Conservation (phyloP, 2,113 vertebrate species). For the Phoenicopterus ruber region DNA sequence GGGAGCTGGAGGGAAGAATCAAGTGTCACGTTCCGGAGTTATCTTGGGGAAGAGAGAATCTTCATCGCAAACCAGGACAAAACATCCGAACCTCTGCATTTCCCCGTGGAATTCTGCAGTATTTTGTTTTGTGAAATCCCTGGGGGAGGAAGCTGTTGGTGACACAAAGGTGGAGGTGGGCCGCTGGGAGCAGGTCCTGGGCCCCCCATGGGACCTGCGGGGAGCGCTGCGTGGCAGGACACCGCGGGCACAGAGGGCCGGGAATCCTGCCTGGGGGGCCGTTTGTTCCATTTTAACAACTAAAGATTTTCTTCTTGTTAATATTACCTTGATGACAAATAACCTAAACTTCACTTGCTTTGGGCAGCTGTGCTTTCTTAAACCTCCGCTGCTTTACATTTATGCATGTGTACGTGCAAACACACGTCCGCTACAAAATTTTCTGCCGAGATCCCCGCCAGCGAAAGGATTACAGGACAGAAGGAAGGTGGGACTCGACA, state of each 20-base stretch:
- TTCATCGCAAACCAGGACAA: not conserved
- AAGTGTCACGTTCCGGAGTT: not conserved
- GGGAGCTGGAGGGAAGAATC: not conserved
- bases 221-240: not conserved
- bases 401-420: not conserved
- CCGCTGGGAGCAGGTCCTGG: not conserved
- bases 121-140: not conserved
- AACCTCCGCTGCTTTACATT: not conserved
- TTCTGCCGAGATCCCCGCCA: not conserved
- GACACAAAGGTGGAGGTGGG: not conserved
- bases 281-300: not conserved
- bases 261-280: not conserved
- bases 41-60: not conserved
- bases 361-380: not conserved
- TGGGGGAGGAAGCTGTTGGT: not conserved
- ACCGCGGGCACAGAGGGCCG: not conserved
- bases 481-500: not conserved
- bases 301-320: not conserved
- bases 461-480: not conserved
- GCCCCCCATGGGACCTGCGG: too few relatives aligned
- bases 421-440: rapidly evolving
- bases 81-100: not conserved
- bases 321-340: not conserved
- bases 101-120: not conserved
- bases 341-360: not conserved